These are phyloP conservation scores for Tokudaia muenninki DNA, from an alignment of 2,797 vertebrate species.

Conservation along the genomic window DNA sequence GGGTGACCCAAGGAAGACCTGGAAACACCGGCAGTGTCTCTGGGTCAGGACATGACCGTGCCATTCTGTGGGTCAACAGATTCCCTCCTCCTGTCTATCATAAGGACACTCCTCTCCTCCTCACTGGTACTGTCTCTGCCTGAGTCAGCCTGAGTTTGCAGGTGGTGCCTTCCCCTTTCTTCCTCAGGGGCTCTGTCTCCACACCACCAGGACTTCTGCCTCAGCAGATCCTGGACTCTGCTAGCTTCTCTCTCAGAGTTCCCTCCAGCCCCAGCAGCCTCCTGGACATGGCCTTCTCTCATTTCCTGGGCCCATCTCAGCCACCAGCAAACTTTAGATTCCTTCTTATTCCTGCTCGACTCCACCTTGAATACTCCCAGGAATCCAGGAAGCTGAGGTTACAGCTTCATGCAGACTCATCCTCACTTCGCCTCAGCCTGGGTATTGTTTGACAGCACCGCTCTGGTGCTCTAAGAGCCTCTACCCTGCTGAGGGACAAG, in stretches of 20 bases:
- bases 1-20: background rate
- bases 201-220: background rate
- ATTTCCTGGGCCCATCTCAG: background rate
- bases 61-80: background rate
- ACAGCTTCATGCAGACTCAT: rapidly evolving
- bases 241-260: background rate
- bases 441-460: background rate
- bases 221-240: background rate
- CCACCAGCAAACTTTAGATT: too few species aligned
- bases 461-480: background rate
- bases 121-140: background rate
- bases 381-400: too few species aligned
- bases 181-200: background rate
- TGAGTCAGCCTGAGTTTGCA: background rate
- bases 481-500: background rate
- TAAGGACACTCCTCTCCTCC: background rate
- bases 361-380: background rate
- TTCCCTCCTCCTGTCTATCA: background rate
- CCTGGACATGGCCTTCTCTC: background rate
- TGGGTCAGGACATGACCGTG: background rate
- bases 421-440: too few species aligned
- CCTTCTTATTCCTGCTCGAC: background rate
- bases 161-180: background rate
- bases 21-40: rapidly evolving
- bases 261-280: background rate